Conservation (phyloP, 2,888 invertebrate genomes). For the Pharmacophagus antenor region DNA sequence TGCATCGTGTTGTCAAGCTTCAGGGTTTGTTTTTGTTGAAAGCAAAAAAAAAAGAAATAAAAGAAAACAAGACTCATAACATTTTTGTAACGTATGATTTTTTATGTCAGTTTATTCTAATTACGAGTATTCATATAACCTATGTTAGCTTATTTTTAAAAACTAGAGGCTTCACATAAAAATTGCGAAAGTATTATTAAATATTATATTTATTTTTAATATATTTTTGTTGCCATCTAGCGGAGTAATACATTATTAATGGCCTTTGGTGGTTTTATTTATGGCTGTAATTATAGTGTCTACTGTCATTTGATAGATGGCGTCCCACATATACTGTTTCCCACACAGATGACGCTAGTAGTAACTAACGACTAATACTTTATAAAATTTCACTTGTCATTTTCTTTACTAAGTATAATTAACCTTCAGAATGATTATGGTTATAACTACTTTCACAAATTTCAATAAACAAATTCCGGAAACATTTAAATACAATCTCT, state of each 20-base stretch:
- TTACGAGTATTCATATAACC: too few relatives aligned
- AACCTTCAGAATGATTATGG: slow-evolving; percentile 53
- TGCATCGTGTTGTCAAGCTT: slow-evolving; percentile 53
- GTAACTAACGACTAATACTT: not conserved
- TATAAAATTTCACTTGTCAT: not conserved
- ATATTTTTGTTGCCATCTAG: not conserved
- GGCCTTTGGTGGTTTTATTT: not conserved
- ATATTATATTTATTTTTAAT: not conserved
- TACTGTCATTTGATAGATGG: slow-evolving; percentile 37
- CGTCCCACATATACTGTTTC: slow-evolving; percentile 21
- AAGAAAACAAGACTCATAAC: too few relatives aligned
- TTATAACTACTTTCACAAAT: slow-evolving; percentile 62
- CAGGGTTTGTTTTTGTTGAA: slow-evolving; percentile 30
- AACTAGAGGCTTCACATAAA: not conserved
- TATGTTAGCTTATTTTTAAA: not conserved
- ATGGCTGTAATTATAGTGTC: not conserved
- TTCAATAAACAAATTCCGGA: slow-evolving; percentile 67
- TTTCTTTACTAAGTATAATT: slow-evolving; percentile 17
- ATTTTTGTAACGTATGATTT: too few relatives aligned
- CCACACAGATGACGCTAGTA: slow-evolving; percentile 51
- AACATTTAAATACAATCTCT: slow-evolving; percentile 60
- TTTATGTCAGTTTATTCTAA: too few relatives aligned
- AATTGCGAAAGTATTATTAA: not conserved
- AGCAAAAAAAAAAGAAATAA: too few relatives aligned
- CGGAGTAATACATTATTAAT: not conserved